Evolutionary conservation across 2,888 invertebrate species (phyloP).

Genomic region (Macrophya alboannulata): DNA sequence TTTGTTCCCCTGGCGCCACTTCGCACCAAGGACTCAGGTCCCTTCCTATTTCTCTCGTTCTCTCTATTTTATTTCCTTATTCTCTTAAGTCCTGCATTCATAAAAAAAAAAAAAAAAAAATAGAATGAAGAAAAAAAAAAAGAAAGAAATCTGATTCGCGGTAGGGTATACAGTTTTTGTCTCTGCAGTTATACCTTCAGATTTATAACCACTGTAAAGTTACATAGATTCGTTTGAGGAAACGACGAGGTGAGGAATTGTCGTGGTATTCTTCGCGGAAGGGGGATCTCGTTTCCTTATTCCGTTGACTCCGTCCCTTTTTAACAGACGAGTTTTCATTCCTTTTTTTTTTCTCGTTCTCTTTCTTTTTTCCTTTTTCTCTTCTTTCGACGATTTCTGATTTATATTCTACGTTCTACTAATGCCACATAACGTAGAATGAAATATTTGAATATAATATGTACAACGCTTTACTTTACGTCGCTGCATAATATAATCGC

Average conservation of each 20-base stretch:
- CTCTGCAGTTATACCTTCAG: background rate
- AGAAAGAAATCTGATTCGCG: background rate
- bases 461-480: background rate
- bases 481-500: background rate
- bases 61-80: background rate
- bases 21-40: constrained; percentile 62
- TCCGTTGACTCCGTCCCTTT: constrained; percentile 17
- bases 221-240: background rate
- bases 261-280: constrained; percentile 25
- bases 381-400: background rate
- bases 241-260: constrained; percentile 15
- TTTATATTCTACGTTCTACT: background rate
- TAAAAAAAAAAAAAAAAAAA: background rate
- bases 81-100: background rate
- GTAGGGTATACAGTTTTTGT: background rate
- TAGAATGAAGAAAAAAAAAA: background rate
- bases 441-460: constrained; percentile 6
- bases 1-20: constrained; percentile 63
- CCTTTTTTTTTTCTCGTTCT: background rate
- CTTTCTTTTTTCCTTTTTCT: background rate
- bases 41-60: background rate
- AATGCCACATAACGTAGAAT: background rate
- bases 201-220: constrained; percentile 17
- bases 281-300: constrained; percentile 31
- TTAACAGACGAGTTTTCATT: constrained; percentile 13